Percentiles rank a stretch among this genome's conserved stretches.
Evolutionary conservation across 2,113 vertebrate genomes (phyloP).

Genomic region (Pluvialis apricaria): DNA sequence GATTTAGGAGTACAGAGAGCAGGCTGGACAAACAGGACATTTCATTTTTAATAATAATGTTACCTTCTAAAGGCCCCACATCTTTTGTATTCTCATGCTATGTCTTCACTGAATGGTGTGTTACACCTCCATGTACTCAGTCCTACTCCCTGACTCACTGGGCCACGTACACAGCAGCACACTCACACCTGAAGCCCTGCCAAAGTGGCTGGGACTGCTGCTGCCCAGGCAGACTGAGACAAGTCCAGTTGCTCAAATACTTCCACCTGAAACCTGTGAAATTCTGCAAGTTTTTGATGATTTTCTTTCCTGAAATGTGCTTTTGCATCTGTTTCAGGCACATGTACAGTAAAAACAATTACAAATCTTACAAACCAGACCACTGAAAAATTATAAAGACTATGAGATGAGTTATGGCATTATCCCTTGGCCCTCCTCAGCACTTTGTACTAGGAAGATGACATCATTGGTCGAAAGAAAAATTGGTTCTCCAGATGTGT

Average conservation of each 20-base stretch:
- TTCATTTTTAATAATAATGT: background rate
- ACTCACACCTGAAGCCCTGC: background rate
- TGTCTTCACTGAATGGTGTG: background rate
- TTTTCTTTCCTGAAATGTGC: background rate
- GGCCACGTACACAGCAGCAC: rapidly evolving
- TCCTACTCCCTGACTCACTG: background rate
- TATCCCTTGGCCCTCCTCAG: background rate
- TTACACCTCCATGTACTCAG: background rate
- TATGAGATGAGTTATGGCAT: background rate
- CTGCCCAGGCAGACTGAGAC: background rate
- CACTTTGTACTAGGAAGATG: background rate
- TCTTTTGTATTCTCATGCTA: background rate
- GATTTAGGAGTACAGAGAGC: background rate
- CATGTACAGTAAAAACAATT: background rate
- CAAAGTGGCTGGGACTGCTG: background rate
- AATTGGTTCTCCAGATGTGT: conserved; percentile 30
- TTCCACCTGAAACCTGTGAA: background rate
- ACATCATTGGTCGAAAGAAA: background rate
- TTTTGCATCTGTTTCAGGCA: background rate
- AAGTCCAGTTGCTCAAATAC: background rate
- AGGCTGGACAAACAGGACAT: background rate
- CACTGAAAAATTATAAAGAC: background rate
- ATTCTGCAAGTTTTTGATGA: background rate
- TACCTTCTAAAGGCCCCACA: background rate
- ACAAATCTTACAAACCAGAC: background rate